Evolutionary conservation across 2,888 invertebrate genomes (phyloP).

Genomic region (Tanaodytes sp.): DNA sequence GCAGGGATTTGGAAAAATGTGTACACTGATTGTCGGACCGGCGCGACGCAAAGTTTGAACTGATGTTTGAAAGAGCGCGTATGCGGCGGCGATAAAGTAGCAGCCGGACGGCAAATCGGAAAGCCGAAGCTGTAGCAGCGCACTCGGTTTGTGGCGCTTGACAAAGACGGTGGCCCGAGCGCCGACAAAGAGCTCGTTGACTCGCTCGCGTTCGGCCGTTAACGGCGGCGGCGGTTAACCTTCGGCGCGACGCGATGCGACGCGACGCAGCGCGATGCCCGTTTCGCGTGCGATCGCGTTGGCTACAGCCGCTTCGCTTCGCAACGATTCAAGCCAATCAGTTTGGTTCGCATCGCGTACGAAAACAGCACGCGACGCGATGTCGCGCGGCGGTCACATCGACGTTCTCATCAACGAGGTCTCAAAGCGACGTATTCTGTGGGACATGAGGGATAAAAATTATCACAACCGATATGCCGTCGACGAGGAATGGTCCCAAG

Average conservation of each 20-base stretch:
- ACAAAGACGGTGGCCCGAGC: background rate
- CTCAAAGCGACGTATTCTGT: slow-evolving; percentile 39
- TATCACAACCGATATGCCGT: slow-evolving; percentile 53
- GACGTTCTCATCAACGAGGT: slow-evolving; percentile 48
- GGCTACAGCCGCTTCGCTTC: slow-evolving; percentile 49
- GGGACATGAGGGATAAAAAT: slow-evolving; percentile 54
- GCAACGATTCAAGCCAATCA: slow-evolving; percentile 34
- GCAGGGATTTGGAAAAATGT: too few species aligned
- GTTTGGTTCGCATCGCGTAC: slow-evolving; percentile 44
- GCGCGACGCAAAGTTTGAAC: too few species aligned
- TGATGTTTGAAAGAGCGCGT: too few species aligned
- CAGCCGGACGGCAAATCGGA: too few species aligned
- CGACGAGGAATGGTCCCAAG: slow-evolving; percentile 50
- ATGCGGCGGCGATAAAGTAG: too few species aligned
- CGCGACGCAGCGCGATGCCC: slow-evolving; percentile 46
- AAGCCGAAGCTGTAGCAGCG: too few species aligned
- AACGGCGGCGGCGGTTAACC: slow-evolving; percentile 25
- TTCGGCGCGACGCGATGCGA: slow-evolving; percentile 50
- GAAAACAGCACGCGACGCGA: slow-evolving; percentile 47
- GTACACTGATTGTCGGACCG: too few species aligned
- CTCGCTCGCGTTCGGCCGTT: background rate
- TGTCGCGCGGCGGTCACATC: slow-evolving; percentile 49
- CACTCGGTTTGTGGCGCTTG: background rate
- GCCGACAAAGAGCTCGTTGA: background rate
- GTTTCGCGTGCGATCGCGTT: slow-evolving; percentile 45